These are phyloP conservation scores for Furcifer pardalis DNA, from an alignment of 2,797 vertebrate species.

Conservation along the genomic window DNA sequence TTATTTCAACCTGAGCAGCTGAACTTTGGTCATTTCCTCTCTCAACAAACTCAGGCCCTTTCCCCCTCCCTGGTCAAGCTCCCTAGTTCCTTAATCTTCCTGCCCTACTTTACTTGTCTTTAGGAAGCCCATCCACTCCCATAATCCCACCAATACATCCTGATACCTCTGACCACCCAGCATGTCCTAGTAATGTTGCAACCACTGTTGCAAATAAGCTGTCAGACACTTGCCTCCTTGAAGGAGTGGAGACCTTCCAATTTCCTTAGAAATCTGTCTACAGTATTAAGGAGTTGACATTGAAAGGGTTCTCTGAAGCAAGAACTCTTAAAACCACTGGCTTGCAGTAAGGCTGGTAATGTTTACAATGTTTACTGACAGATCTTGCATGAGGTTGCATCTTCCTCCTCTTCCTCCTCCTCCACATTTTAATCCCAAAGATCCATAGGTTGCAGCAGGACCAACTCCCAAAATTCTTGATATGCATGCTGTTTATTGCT, in stretches of 20 bases:
- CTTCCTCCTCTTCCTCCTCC: no score
- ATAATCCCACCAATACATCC: background rate
- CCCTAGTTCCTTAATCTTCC: background rate
- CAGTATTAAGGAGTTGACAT: background rate
- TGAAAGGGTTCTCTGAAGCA: constrained; percentile 6
- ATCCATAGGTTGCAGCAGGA: no score
- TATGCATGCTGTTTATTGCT: constrained; percentile 32
- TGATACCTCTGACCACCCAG: background rate
- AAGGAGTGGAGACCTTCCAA: background rate
- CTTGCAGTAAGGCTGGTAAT: background rate
- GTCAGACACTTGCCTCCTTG: background rate
- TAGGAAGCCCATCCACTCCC: background rate
- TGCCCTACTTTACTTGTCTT: background rate
- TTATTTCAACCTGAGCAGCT: background rate
- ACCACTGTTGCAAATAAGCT: background rate
- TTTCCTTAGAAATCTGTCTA: background rate
- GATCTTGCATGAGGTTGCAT: constrained; percentile 25
- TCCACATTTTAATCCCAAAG: no score
- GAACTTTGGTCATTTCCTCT: background rate
- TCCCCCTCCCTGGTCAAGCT: background rate
- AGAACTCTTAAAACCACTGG: background rate
- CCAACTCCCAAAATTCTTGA: background rate
- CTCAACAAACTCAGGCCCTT: background rate
- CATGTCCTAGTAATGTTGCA: no score
- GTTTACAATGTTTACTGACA: constrained; percentile 26